Base-by-base conservation (phyloP, 2,797 vertebrate genomes). In the Thalassophryne amazonica region DNA sequence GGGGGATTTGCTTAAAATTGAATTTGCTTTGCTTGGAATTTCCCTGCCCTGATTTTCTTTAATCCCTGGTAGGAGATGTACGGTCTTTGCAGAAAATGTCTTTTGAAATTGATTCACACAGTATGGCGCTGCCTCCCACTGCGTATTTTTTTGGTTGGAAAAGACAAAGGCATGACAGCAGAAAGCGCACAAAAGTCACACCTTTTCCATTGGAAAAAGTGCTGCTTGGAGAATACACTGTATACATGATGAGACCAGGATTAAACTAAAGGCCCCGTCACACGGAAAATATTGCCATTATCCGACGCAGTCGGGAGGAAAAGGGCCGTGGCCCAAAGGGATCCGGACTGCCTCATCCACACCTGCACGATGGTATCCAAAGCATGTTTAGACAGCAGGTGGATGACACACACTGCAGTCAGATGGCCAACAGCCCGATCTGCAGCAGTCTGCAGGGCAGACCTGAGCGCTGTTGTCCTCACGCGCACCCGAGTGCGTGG, bases 1-100 rank as follows among this genome's bases (percentile, higher is more conserved):
- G 37, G 38, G 35, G 39, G 48, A 53, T 73, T 33, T 48, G 61
- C 59, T 62, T 51, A 41, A 73, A 73, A 69, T 34, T 63, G 13
- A 57, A 73, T 69, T 52, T 51, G 54, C 50, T 54, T 47, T 10
- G 33, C 57, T 74, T 38, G 55, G 53, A 72, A 57, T 69, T 53
- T 65, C 63, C 65, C 43, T 55, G 60, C 52, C 63, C 62, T 5
- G 57, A 72, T 74, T 70, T 76, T 55, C 69, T 71, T 78, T 66
- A 74, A 81, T 84, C 78, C 70, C 13, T 46, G 56, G 70, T 69
- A 51, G 6, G 21, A 65, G 61, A 37, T 50, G 46, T 35, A 27
- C 25, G 42, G 31, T 52, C 58, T 74, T 76, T 52, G 46, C 73
- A 55, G 50, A 43, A 60, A 62, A 61, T 30, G 47, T 55, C 64